A percentile compares a stretch with the other conserved stretches of the same genome.
Conservation (phyloP, 2,797 vertebrate genomes). For the Sciurus vulgaris region DNA sequence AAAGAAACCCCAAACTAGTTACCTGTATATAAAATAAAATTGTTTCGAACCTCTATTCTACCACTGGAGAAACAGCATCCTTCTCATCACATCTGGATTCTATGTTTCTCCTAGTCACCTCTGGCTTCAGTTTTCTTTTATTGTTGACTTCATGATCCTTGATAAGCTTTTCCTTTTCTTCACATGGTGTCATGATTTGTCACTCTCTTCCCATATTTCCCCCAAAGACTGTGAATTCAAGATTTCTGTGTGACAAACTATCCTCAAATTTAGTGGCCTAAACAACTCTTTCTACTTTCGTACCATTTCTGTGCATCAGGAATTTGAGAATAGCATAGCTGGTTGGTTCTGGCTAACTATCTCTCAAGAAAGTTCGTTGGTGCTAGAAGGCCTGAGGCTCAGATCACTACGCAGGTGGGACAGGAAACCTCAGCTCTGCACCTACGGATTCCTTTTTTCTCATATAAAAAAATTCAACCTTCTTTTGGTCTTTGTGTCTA, state of each 20-base stretch:
- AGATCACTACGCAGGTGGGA: not conserved
- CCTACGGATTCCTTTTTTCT: not conserved
- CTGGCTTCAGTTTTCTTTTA: not conserved
- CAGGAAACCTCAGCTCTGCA: not conserved
- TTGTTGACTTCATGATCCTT: not conserved
- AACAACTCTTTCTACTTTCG: not conserved
- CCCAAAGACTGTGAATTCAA: not conserved
- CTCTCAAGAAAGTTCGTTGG: not conserved
- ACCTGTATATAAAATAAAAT: not conserved
- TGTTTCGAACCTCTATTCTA: not conserved
- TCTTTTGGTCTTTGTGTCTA: not conserved
- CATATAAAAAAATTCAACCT: not conserved
- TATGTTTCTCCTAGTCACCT: not conserved
- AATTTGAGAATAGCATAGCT: not conserved
- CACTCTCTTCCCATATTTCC: constrained; percentile 2
- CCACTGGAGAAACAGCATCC: not conserved
- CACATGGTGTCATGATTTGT: not conserved
- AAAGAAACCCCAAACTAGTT: not conserved
- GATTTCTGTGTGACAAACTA: not conserved
- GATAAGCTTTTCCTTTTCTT: constrained; percentile 7
- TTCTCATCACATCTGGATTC: not conserved
- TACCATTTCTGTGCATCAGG: not conserved
- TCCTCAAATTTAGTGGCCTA: not conserved
- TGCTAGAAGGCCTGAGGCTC: not conserved
- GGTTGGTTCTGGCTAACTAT: not conserved